These are phyloP conservation scores for Leucoma salicis DNA, from an alignment of 2,888 invertebrate species.

Conservation along the genomic window DNA sequence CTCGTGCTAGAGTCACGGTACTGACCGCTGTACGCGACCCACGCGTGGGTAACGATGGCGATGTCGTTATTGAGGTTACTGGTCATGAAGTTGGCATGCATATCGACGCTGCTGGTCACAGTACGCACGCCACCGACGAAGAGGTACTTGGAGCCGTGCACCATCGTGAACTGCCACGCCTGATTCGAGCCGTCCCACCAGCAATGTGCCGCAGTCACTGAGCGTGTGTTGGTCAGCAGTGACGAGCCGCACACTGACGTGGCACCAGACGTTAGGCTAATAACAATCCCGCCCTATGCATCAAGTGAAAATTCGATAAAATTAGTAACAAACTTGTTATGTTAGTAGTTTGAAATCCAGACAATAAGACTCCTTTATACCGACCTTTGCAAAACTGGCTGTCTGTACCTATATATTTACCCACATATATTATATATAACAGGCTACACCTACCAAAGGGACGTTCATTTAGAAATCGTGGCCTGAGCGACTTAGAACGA, in stretches of 20 bases:
- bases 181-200: conserved; percentile 42
- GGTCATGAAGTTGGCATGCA: conserved; percentile 34
- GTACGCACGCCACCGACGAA: conserved; percentile 38
- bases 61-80: conserved; percentile 35
- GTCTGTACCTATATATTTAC: no score
- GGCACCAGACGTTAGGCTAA: conserved; percentile 31
- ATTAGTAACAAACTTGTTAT: not conserved
- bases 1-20: not conserved
- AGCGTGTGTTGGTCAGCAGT: conserved; percentile 33
- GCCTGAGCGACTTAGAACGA: no score
- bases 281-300: conserved; percentile 35
- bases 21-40: conserved; percentile 38
- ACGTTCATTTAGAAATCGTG: no score
- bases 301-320: not conserved
- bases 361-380: no score
- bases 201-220: conserved; percentile 46
- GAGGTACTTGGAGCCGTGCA: conserved; percentile 38
- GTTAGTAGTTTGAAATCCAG: no score
- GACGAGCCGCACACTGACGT: conserved; percentile 41
- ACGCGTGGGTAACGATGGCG: conserved; percentile 27
- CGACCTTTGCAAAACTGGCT: no score
- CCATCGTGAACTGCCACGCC: conserved; percentile 44
- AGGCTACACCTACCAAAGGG: no score
- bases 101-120: conserved; percentile 29
- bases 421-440: no score